Evolutionary conservation across 2,888 invertebrate genomes (phyloP), one percentile per base, ranked within the genome.

Genomic region (Aquatica leii): DNA sequence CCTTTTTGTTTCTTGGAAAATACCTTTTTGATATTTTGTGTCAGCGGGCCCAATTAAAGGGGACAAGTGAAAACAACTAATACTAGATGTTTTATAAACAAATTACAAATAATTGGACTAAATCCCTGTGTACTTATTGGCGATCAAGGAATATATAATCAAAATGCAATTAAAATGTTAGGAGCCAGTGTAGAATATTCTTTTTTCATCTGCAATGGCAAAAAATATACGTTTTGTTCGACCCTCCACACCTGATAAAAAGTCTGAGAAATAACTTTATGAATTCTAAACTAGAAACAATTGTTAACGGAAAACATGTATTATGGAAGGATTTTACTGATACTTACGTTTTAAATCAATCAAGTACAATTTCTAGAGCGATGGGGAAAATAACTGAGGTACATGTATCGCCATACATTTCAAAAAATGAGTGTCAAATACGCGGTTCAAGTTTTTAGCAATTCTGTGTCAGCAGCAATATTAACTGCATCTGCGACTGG

Each of bases 211-310:
- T 24, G 24, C 24, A 24, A 24, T 24, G 24, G 6, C 24, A 24
- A 24, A 24, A 20, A 12, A 48, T 48, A 20, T 48, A 48, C 18
- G 14, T 20, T 18, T 20, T 50, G 3, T 31, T 5, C 37, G 53
- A 53, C 37, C 18, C 53, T 40, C 53, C 53, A 17, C 53, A 53
- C 20, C 12, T 53, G 1, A n/a, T 53, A 3, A 53, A 53, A 53
- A 53, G 40, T 12, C 12, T 53, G 2, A 11, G 53, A 15, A 53
- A 53, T 35, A 53, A 53, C 37, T 9, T 35, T 11, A 31, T 52
- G 52, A 52, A 31, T 52, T 2, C 12, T 2, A 52, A 52, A 12
- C 31, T 50, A 18, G 1, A 12, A 11, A 8, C 14, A 14, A 24
- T 12, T 24, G n/a, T 50, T 9, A 8, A 6, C 1, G 15, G 15